Evolutionary conservation across 1,140 invertebrate genomes (phyloP), one percentile per base, ranked within the genome.

Genomic region (Anastatus disparis): DNA sequence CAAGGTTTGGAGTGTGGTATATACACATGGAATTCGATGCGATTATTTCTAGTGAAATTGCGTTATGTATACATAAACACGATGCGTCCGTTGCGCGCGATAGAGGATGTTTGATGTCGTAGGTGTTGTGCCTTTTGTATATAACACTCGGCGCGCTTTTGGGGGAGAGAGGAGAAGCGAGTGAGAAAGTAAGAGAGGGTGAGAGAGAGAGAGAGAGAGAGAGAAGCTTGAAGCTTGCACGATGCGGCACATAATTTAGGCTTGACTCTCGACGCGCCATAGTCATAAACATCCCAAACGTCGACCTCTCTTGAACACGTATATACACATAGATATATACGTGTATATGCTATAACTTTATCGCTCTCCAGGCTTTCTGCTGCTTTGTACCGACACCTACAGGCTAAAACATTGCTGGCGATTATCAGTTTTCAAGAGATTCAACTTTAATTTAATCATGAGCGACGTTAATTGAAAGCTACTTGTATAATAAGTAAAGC

Each of bases 391-490:
- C 12, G 40, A n/a, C 20, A 22, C 55, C 1, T 20, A 20, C 1
- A 26, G 13, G 12, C 42, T 42, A 46, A 61, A 53, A 27, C 46
- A 53, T 61, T 31, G 0, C 9, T 31, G 15, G 13, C 20, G 50
- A 70, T 70, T 62, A 70, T 55, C 67, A 61, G 55, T 61, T 61
- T 61, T 69, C 66, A 4, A 10, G 29, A 13, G 40, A 68, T 68
- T 48, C 40, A 48, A 67, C 26, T 10, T 38, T 31, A 52, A 52
- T 56, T 56, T n/a, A 56, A 56, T 42, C 35, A 55, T 35, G n/a
- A n/a, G n/a, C n/a, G n/a, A n/a, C n/a, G n/a, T n/a, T n/a, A n/a
- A n/a, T n/a, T n/a, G n/a, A n/a, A n/a, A n/a, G n/a, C n/a, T n/a
- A n/a, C n/a, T n/a, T n/a, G n/a, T n/a, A n/a, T n/a, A n/a, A n/a